Base-by-base conservation (phyloP, 2,113 vertebrate species). In the Pseudorasbora parva region DNA sequence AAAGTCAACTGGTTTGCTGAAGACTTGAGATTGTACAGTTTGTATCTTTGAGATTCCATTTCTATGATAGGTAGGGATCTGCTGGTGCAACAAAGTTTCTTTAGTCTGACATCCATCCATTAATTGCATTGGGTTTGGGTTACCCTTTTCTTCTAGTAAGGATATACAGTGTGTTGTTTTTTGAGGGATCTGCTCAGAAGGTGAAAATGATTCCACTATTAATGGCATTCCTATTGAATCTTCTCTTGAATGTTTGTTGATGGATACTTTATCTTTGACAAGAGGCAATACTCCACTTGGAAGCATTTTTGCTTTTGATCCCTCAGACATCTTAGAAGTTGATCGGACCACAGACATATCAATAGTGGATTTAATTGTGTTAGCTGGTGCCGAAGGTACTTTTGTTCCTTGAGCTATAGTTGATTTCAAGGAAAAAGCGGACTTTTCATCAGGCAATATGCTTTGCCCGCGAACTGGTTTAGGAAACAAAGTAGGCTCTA, bases 1-100 rank as follows among this genome's bases (percentile, higher is more conserved):
- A 89, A 98, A 96, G 89, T 99, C 95, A 84, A 98, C 86, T 43
- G 96, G 96, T 23, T 89, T 94, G 87, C 90, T 94, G 74, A 86
- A 81, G 84, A 85, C 56, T 12, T 89, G 88, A 57, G 87, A 84
- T 68, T 94, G 90, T 82, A 88, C 62, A 72, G 81, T 60, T 33
- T 33, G 80, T 9, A 17, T 49, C 19, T 8, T 81, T 77, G 86
- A 76, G 25, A 56, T 56, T 60, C 71, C 33, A 60, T 88, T 89
- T n/a, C 6, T 76, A 57, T 91, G 86, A 74, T 80, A 75, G 5
- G 83, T 79, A 41, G 84, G 75, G 49, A 89, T 87, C 6, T 89
- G 84, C 37, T 75, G 49, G 54, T 88, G 86, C 8, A 90, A 71
- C 8, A 45, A 74, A 33, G 68, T 86, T 80, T 93, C 89, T n/a